A percentile compares a stretch with the other conserved stretches of the same genome.
phyloP scores from a whole-genome alignment of 2,888 invertebrate genomes.

The Cryptus armator region DNA sequence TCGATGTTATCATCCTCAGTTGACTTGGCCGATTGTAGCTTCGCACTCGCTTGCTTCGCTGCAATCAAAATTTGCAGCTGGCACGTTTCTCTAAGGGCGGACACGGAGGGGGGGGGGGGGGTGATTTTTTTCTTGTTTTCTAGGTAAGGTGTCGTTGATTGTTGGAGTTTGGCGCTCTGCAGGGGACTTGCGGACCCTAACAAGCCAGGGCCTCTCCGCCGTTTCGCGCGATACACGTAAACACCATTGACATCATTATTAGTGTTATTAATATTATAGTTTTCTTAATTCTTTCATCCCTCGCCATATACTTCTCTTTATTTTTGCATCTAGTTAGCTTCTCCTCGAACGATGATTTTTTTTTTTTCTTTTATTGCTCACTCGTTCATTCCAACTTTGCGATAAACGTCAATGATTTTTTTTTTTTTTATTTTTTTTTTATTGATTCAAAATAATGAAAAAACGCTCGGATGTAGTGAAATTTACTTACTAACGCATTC shows the following conservation, averaged over 20 bases:
- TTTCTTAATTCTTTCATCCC: not conserved
- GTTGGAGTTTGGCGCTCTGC: constrained; percentile 27
- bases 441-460: not conserved
- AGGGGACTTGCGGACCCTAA: constrained; percentile 35
- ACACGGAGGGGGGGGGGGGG: constrained; percentile 52
- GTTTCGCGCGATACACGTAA: constrained; percentile 16
- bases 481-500: constrained; percentile 60
- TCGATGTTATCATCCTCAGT: constrained; percentile 85
- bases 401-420: not conserved
- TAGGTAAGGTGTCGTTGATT: not conserved
- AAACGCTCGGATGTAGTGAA: constrained; percentile 28
- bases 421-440: not conserved
- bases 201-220: constrained; percentile 40
- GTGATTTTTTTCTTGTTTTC: constrained; percentile 50
- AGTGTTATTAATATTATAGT: not conserved
- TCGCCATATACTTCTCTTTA: not conserved
- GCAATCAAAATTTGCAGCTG: constrained; percentile 85
- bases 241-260: not conserved
- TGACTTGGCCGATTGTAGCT: constrained; percentile 85
- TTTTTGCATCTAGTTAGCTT: not conserved
- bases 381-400: constrained; percentile 34
- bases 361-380: constrained; percentile 34
- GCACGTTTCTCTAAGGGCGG: constrained; percentile 78
- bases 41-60: constrained; percentile 84
- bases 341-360: constrained; percentile 12